These are phyloP conservation scores for Julus scandinavius DNA, from an alignment of 2,888 invertebrate species.

Conservation along the genomic window DNA sequence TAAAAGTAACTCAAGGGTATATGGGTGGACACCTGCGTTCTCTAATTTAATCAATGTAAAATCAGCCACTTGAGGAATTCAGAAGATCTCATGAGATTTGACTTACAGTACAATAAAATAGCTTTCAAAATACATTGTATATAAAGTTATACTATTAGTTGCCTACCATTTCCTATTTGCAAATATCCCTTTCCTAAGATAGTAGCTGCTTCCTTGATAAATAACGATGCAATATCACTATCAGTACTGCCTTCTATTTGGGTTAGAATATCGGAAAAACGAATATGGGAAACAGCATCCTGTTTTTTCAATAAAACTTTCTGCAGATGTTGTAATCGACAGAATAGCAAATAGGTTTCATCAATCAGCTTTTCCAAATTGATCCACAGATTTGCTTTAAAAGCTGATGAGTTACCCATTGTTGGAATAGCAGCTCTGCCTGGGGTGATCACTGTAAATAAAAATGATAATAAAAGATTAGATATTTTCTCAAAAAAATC, in stretches of 20 bases:
- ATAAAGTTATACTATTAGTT: background rate
- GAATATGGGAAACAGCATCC: slow-evolving; percentile 69
- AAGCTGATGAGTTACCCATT: slow-evolving; percentile 71
- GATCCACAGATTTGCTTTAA: slow-evolving; percentile 82
- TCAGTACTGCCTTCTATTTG: background rate
- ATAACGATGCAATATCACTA: slow-evolving; percentile 56
- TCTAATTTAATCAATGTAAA: too few species aligned
- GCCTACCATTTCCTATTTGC: slow-evolving; percentile 67
- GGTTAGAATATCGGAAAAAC: slow-evolving; percentile 66
- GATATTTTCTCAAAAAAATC: too few species aligned
- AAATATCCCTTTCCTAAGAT: slow-evolving; percentile 68
- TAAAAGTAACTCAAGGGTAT: too few species aligned
- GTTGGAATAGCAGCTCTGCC: slow-evolving; percentile 73
- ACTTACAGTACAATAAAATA: too few species aligned
- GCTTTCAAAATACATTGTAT: too few species aligned
- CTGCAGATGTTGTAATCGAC: slow-evolving; percentile 68
- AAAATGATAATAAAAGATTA: too few species aligned
- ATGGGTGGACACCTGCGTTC: too few species aligned
- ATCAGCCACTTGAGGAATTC: too few species aligned
- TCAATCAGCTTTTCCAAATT: slow-evolving; percentile 88
- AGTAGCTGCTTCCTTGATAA: slow-evolving; percentile 72
- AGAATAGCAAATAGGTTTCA: slow-evolving; percentile 68
- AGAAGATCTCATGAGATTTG: too few species aligned
- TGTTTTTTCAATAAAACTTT: slow-evolving; percentile 69
- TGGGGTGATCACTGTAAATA: slow-evolving; percentile 67